These are phyloP conservation scores for Argyresthia goedartella DNA, from an alignment of 2,888 invertebrate species.

Conservation along the genomic window DNA sequence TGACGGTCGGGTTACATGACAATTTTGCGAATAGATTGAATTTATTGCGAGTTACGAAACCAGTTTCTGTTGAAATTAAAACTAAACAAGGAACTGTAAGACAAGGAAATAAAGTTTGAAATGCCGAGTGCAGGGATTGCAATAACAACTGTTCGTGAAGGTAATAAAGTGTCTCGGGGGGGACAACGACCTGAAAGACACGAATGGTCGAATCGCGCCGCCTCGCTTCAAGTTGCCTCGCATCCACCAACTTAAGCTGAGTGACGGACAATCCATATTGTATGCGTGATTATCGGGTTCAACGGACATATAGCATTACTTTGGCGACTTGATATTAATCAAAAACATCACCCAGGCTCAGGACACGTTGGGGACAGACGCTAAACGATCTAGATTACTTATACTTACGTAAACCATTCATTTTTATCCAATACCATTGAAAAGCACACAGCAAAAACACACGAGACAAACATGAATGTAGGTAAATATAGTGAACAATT, in stretches of 20 bases:
- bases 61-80: background rate
- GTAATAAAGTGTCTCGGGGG: constrained; percentile 47
- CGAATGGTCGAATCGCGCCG: constrained; percentile 39
- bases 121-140: constrained; percentile 54
- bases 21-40: too few relatives aligned
- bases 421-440: too few relatives aligned
- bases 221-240: constrained; percentile 14
- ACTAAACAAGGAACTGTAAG: background rate
- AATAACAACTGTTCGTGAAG: constrained; percentile 60
- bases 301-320: constrained; percentile 25
- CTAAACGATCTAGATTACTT: too few relatives aligned
- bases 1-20: background rate
- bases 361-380: background rate
- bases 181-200: constrained; percentile 47
- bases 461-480: background rate
- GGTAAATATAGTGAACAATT: background rate
- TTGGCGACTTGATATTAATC: background rate
- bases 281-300: constrained; percentile 43
- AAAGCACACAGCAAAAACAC: too few relatives aligned
- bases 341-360: too few relatives aligned
- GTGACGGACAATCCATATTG: constrained; percentile 49
- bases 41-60: background rate
- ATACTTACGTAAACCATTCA: too few relatives aligned
- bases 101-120: constrained; percentile 20
- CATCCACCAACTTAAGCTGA: constrained; percentile 47